Base-by-base conservation (phyloP, 2,113 vertebrate species). In the Pantherophis guttatus region DNA sequence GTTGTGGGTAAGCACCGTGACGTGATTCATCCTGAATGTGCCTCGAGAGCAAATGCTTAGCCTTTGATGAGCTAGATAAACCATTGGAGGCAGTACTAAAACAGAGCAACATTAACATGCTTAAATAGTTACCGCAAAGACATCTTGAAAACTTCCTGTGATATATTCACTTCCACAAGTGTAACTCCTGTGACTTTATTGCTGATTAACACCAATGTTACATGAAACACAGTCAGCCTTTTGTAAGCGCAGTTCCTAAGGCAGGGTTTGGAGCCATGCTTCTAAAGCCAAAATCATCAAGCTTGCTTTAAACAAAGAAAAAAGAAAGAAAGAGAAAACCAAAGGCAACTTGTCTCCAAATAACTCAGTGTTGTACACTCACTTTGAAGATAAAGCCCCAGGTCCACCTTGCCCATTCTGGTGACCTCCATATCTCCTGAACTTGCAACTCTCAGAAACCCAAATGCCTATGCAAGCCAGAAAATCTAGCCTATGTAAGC, bases 1-100 rank as follows among this genome's bases (percentile, higher is more conserved):
- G 87, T 55, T 88, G 50, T 44, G 91, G 59, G 58, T 88, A 92
- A 89, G 52, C 53, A 89, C 24, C 8, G 0, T 89, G 59, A 89
- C 2, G 0, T 92, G 39, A 92, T 9, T 92, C 87, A 88, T 57
- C 33, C 33, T 89, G 53, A 92, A 89, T 89, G 87, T 88, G 62
- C 62, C 62, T 92, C 2, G 1, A 89, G 91, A 75, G 23, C 44
- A 50, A 92, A 89, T 75, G 23, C 23, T 19, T 26, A 57, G 87
- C 33, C 62, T 88, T 92, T 92, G 59, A 88, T 39, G 50, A 92
- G 87, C 55, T 81, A 55, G 91, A 92, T 88, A 89, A 92, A 89
- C 62, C 88, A 75, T 88, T 75, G 88, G 59, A 24, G 62, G 44
- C 19, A 92, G 33, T 0, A 15, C 59, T 70, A 88, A 88, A 88